Evolutionary conservation across 2,113 vertebrate species (phyloP).

Genomic region (Corydoras maculifer): DNA sequence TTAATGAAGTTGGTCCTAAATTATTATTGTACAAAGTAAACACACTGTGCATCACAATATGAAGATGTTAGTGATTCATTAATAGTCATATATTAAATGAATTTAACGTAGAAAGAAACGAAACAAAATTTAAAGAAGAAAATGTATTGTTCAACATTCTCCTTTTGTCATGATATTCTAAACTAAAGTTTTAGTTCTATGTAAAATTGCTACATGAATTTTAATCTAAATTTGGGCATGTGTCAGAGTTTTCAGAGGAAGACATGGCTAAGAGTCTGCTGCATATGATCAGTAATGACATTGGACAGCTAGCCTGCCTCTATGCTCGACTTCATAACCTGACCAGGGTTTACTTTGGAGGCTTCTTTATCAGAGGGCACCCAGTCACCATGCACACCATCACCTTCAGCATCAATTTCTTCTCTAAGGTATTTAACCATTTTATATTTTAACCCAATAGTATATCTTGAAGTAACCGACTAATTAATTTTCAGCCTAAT

Average conservation of each 20-base stretch:
- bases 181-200: not conserved
- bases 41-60: too few species aligned
- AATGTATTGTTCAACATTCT: too few species aligned
- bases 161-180: too few species aligned
- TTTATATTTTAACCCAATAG: not conserved
- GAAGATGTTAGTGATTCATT: too few species aligned
- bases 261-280: conserved; percentile 97
- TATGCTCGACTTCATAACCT: conserved; percentile 86
- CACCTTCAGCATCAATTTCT: conserved; percentile 98
- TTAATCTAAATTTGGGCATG: not conserved
- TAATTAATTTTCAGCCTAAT: too few species aligned
- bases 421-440: conserved; percentile 79
- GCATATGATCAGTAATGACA: conserved; percentile 99
- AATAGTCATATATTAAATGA: too few species aligned
- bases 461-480: not conserved
- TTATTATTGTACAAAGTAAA: too few species aligned
- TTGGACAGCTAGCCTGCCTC: conserved; percentile 94
- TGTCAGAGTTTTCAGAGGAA: conserved; percentile 88
- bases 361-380: conserved; percentile 95
- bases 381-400: conserved; percentile 97
- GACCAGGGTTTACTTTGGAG: conserved; percentile 89
- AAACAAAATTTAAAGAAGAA: too few species aligned
- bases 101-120: too few species aligned
- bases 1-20: too few species aligned
- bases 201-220: not conserved